Conservation (phyloP, 2,888 invertebrate species). For the Acronicta aceris region DNA sequence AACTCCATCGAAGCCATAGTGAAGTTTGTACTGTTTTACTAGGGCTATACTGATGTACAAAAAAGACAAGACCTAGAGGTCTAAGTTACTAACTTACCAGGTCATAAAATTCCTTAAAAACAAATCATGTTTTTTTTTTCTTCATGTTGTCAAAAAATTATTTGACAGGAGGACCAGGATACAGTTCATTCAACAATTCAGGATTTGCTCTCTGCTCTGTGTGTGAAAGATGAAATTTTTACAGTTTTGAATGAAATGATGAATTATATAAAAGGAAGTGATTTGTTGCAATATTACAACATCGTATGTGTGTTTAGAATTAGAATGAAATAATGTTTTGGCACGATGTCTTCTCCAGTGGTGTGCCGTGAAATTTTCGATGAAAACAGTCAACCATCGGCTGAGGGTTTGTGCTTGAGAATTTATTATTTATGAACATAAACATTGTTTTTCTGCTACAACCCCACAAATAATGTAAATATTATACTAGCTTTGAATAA, state of each 20-base stretch:
- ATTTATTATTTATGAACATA: conserved; percentile 17
- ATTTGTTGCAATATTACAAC: conserved; percentile 20
- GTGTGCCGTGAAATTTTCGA: conserved; percentile 96
- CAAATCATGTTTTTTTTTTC: too few species aligned
- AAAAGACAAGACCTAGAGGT: too few species aligned
- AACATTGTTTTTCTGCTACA: conserved; percentile 13
- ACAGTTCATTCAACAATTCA: conserved; percentile 19
- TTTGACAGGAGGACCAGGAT: too few species aligned
- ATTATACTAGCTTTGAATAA: background rate
- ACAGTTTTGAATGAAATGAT: conserved; percentile 41
- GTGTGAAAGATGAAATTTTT: conserved; percentile 27
- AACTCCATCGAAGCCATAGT: too few species aligned
- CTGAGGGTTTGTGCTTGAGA: conserved; percentile 91
- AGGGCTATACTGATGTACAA: too few species aligned
- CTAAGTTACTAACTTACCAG: too few species aligned
- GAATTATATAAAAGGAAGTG: conserved; percentile 42
- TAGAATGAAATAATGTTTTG: conserved; percentile 71
- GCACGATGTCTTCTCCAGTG: conserved; percentile 85
- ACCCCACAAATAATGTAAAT: background rate
- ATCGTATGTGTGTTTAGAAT: conserved; percentile 56
- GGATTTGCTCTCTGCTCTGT: conserved; percentile 24
- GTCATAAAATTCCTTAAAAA: too few species aligned
- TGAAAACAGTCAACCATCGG: conserved; percentile 94
- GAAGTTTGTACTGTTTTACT: too few species aligned
- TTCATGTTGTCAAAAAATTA: too few species aligned